phyloP scores from a whole-genome alignment of 2,797 vertebrate species.

The Cossypha heuglini region DNA sequence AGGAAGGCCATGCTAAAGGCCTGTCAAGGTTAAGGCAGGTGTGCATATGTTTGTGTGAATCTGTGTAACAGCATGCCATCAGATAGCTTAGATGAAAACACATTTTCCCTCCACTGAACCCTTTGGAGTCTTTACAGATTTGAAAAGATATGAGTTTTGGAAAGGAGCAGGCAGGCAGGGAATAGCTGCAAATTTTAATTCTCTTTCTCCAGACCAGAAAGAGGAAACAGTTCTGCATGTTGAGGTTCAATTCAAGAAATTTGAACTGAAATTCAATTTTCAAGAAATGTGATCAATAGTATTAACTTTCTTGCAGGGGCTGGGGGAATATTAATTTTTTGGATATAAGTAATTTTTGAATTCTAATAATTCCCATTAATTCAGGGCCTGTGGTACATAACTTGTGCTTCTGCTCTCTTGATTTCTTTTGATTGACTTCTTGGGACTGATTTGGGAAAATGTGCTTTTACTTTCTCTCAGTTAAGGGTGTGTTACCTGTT shows the following conservation, averaged over 20 bases:
- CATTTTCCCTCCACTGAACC: not conserved
- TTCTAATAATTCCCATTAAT: not conserved
- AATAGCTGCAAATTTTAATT: not conserved
- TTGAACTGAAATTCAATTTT: not conserved
- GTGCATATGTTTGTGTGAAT: not conserved
- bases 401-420: not conserved
- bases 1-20: not conserved
- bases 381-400: not conserved
- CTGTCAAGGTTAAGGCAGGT: not conserved
- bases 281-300: not conserved
- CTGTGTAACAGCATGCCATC: not conserved
- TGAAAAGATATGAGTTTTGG: not conserved
- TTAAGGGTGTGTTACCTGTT: not conserved
- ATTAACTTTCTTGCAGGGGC: not conserved
- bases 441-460: not conserved
- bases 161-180: not conserved
- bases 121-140: not conserved
- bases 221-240: not conserved
- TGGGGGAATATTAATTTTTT: not conserved
- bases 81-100: not conserved
- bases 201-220: not conserved
- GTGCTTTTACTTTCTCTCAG: not conserved
- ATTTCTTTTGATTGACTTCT: not conserved
- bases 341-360: not conserved
- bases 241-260: accelerated